phyloP scores from a whole-genome alignment of 2,113 vertebrate species.

The Microcebus griseorufus region DNA sequence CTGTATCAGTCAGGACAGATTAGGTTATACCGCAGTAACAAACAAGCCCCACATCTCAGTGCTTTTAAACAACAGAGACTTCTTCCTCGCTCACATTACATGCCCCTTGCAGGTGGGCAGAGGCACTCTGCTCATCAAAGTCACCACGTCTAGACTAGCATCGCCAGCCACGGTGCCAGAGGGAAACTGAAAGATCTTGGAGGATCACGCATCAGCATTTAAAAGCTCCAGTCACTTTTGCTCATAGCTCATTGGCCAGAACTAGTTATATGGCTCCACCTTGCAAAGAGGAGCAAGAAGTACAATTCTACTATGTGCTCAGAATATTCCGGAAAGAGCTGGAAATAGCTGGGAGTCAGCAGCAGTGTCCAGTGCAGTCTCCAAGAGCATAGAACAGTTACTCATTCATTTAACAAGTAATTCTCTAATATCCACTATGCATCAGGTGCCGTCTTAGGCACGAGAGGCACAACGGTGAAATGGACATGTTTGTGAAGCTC shows the following conservation, averaged over 20 bases:
- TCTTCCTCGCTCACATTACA: background rate
- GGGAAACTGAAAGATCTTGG: background rate
- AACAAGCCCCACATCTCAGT: background rate
- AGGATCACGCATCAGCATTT: fast-evolving
- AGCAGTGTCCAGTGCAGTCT: background rate
- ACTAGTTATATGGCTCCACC: background rate
- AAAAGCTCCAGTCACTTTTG: background rate
- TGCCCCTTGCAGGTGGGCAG: background rate
- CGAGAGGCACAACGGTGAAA: background rate
- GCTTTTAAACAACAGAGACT: background rate
- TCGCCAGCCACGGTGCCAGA: background rate
- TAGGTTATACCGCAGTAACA: background rate
- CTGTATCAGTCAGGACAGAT: background rate
- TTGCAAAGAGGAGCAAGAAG: background rate
- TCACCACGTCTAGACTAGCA: background rate
- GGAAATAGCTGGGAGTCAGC: background rate
- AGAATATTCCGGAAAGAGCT: background rate
- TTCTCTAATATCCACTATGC: background rate
- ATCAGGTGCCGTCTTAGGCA: background rate
- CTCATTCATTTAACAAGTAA: background rate
- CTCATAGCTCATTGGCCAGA: background rate
- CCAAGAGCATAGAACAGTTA: background rate
- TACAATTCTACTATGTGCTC: background rate
- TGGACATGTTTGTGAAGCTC: background rate
- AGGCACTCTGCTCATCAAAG: background rate